Conservation (phyloP, 2,113 vertebrate species). For the Cyanoramphus novaezelandiae region DNA sequence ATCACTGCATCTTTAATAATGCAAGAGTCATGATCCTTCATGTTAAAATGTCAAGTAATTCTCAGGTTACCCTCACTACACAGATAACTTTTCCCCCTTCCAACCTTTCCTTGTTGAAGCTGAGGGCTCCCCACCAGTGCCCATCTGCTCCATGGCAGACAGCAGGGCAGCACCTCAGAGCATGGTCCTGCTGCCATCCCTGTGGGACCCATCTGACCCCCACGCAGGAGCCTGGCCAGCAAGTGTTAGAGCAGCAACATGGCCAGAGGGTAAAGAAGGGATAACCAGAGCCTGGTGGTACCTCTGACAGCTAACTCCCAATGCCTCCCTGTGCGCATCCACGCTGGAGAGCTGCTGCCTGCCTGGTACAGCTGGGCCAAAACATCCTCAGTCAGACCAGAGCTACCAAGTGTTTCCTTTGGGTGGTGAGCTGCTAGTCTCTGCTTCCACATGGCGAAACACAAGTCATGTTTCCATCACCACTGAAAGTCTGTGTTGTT, state of each 20-base stretch:
- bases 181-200: not conserved
- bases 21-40: conserved; percentile 45
- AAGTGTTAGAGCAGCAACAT: rapidly evolving
- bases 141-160: conserved; percentile 67
- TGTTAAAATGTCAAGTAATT: not conserved
- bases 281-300: not conserved
- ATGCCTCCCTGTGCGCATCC: rapidly evolving
- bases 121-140: not conserved
- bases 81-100: not conserved
- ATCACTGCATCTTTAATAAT: conserved; percentile 9
- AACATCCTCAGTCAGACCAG: rapidly evolving
- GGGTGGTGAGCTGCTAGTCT: not conserved
- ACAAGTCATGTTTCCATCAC: rapidly evolving
- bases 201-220: rapidly evolving
- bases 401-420: not conserved
- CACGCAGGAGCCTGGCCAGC: rapidly evolving
- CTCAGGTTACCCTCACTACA: not conserved
- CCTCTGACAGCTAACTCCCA: not conserved
- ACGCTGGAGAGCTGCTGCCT: rapidly evolving
- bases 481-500: rapidly evolving
- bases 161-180: not conserved
- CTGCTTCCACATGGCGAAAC: rapidly evolving
- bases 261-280: not conserved
- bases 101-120: rapidly evolving
- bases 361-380: not conserved